Evolutionary conservation across 2,113 vertebrate species (phyloP).

Genomic region (Numida meleagris): DNA sequence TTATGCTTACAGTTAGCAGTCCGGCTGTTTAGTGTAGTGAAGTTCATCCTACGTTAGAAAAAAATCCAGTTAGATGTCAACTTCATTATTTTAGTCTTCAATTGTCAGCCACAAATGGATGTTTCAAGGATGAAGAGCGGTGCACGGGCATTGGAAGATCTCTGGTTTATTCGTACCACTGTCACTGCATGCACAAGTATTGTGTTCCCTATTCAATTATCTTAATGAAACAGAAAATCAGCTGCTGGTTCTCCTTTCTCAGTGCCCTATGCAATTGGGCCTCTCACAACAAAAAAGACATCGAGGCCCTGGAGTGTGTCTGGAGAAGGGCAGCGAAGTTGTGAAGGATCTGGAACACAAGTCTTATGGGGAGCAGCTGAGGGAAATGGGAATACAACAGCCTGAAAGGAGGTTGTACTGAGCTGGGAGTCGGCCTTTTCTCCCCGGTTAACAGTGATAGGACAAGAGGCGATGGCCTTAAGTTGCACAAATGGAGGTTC

Average conservation of each 20-base stretch:
- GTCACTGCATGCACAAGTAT: not conserved
- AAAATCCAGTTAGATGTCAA: too few species aligned
- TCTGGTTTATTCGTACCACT: rapidly evolving
- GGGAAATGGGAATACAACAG: too few species aligned
- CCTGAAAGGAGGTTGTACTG: too few species aligned
- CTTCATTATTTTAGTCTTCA: not conserved
- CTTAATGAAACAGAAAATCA: not conserved
- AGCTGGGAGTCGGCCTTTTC: too few species aligned
- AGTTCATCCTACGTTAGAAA: not conserved
- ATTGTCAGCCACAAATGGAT: rapidly evolving
- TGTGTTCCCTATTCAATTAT: rapidly evolving
- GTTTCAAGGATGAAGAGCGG: not conserved
- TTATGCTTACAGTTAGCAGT: rapidly evolving
- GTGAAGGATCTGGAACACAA: too few species aligned
- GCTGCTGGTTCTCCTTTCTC: not conserved
- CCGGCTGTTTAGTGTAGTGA: rapidly evolving
- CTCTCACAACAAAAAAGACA: too few species aligned
- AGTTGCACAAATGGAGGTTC: too few species aligned
- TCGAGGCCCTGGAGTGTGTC: too few species aligned
- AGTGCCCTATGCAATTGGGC: not conserved
- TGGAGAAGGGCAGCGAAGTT: too few species aligned
- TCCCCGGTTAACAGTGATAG: too few species aligned
- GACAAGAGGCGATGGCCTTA: too few species aligned
- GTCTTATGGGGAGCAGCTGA: too few species aligned
- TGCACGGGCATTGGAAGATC: rapidly evolving